phyloP scores from a whole-genome alignment of 1,140 invertebrate genomes.

The Oryzaephilus surinamensis region DNA sequence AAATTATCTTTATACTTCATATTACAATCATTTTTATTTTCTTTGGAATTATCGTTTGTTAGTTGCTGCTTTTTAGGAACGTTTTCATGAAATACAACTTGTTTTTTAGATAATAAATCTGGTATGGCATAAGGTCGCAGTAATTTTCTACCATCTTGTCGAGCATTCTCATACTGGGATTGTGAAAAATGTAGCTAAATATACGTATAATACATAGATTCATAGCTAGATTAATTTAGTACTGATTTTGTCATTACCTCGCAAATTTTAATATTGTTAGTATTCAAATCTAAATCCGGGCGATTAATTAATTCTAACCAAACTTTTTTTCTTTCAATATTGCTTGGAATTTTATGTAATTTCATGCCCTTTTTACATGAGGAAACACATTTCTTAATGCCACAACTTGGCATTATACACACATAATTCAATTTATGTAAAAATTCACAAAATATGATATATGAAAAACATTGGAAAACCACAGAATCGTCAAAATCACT shows the following conservation, averaged over 20 bases:
- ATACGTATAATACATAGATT: no score
- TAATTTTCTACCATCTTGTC: neutral
- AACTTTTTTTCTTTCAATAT: neutral
- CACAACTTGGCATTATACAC: neutral
- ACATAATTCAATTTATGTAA: no score
- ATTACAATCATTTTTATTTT: neutral
- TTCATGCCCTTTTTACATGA: neutral
- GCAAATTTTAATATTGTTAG: neutral
- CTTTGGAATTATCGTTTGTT: neutral
- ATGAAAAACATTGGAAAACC: no score
- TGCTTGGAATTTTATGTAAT: neutral
- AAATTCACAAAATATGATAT: no score
- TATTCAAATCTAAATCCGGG: neutral
- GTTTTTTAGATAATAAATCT: neutral
- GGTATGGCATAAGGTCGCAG: neutral
- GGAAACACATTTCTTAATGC: neutral
- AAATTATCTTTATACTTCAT: neutral
- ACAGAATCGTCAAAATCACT: no score
- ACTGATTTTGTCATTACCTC: neutral
- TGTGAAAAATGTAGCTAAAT: constrained; percentile 3
- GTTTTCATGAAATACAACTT: no score
- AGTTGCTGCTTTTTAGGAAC: neutral
- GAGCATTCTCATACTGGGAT: neutral
- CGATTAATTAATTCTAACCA: neutral
- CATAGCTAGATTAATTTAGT: neutral